Conservation (phyloP, 2,888 invertebrate species). For the Euphydryas editha region DNA sequence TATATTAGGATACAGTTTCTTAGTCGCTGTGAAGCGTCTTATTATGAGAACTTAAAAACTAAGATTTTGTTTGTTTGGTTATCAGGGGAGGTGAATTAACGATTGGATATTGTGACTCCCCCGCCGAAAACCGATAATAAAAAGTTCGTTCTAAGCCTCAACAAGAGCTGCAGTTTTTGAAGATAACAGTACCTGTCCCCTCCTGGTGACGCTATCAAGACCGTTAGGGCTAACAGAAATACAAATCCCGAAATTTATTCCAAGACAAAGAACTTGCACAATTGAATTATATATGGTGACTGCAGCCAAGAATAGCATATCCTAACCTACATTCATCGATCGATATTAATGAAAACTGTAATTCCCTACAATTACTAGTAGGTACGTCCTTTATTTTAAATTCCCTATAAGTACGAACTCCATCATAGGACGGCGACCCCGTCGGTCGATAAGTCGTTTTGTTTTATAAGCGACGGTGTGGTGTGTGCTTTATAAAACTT, state of each 20-base stretch:
- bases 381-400: constrained; percentile 32
- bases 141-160: too few relatives aligned
- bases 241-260: not conserved
- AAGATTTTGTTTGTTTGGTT: too few relatives aligned
- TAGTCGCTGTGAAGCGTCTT: too few relatives aligned
- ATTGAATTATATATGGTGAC: constrained; percentile 1
- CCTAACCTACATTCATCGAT: constrained; percentile 32
- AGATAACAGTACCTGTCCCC: too few relatives aligned
- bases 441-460: constrained; percentile 53
- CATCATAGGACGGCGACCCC: constrained; percentile 73
- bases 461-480: constrained; percentile 27
- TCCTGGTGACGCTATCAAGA: too few relatives aligned
- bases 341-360: constrained; percentile 27
- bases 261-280: not conserved
- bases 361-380: constrained; percentile 3
- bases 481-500: not conserved
- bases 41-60: too few relatives aligned
- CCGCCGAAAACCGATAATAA: too few relatives aligned
- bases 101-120: too few relatives aligned
- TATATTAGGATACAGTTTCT: too few relatives aligned
- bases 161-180: too few relatives aligned
- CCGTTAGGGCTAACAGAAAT: too few relatives aligned
- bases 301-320: constrained; percentile 7
- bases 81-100: too few relatives aligned
- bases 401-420: constrained; percentile 45